A percentile compares a stretch with the other conserved stretches of the same genome.
Conservation (phyloP, 2,888 invertebrate species). For the Diarsia dahlii region DNA sequence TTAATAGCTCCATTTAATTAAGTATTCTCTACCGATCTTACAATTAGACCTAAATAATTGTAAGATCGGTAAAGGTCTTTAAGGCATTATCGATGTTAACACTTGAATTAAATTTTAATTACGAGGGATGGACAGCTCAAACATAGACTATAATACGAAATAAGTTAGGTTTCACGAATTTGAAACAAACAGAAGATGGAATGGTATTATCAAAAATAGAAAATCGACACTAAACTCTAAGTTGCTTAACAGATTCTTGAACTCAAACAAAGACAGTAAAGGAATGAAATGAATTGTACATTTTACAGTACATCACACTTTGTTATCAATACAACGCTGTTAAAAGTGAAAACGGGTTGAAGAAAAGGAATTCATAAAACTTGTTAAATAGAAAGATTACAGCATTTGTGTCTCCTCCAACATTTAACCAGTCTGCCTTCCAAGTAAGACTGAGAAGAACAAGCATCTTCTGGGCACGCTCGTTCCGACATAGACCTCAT, state of each 20-base stretch:
- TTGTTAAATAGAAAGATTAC: neutral
- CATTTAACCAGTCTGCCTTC: too few relatives aligned
- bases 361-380: constrained; percentile 6
- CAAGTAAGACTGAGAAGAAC: too few relatives aligned
- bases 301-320: neutral
- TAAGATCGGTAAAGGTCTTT: too few relatives aligned
- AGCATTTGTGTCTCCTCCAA: neutral
- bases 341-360: neutral
- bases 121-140: neutral
- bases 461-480: too few relatives aligned
- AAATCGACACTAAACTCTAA: neutral
- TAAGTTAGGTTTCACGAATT: neutral
- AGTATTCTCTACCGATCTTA: neutral
- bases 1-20: constrained; percentile 19
- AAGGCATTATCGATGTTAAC: constrained; percentile 23
- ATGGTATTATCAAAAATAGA: neutral
- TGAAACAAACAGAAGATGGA: neutral
- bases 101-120: constrained; percentile 26
- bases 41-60: too few relatives aligned
- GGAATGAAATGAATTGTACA: neutral
- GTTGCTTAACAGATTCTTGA: neutral
- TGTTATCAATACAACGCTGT: neutral
- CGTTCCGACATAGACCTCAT: too few relatives aligned
- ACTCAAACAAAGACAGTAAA: neutral
- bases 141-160: neutral